Base-by-base conservation (phyloP, 1,140 invertebrate species). In the Melanaphis sacchari region DNA sequence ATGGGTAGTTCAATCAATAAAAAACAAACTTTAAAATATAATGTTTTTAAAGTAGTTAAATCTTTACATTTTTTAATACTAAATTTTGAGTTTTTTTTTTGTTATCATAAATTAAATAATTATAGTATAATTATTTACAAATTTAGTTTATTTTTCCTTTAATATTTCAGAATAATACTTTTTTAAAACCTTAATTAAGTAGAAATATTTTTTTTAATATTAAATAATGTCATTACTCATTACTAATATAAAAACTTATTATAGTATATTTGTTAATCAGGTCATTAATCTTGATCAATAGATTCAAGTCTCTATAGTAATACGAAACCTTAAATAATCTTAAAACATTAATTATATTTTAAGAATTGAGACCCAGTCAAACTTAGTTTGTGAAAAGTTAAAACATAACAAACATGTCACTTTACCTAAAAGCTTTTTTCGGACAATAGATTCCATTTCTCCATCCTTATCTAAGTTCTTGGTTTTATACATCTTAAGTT, bases 381-480 rank as follows among this genome's bases (percentile, higher is more conserved):
- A n/a, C 26, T 66, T 66, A n/a, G 31, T 66, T n/a, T n/a, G 11
- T n/a, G 31, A 66, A 66, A 31, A 66, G 59, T n/a, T 66, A 76
- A 15, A 21, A 76, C 59, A 76, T n/a, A n/a, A 76, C 5, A n/a
- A 76, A 18, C 31, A 76, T 6, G n/a, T 59, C 1, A 88, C 1
- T 36, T 54, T 95, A 97, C 96, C 97, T 94, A 97, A 96, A 1
- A 99, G 96, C 94, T 97, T 98, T 93, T 97, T 97, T 43, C 98
- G 95, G 26, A 99, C 94, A 94, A 97, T 97, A 6, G 98, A 97
- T 95, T 98, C 98, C 95, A 97, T 97, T 0, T 98, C 94, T 0
- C 98, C 98, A 94, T 98, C 98, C 94, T 98, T 97, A 95, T 99
- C 98, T n/a, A 93, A 89, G 94, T 97, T 96, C 59, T 97, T 97